Evolutionary conservation across 2,888 invertebrate genomes (phyloP).

Genomic region (Orthonychiurus folsomi): DNA sequence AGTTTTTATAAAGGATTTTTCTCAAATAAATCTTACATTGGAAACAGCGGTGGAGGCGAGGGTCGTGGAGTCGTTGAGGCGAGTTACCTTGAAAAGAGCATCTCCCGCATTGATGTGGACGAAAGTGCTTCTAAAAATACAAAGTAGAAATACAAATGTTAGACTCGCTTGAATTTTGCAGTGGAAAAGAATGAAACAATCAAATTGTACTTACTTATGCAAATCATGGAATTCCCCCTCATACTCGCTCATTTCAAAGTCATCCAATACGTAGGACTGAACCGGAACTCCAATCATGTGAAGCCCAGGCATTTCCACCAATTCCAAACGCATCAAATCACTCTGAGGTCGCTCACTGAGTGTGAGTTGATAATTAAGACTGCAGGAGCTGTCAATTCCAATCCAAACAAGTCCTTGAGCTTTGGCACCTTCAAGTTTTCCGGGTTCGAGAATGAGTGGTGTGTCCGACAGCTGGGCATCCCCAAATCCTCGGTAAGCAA

Average conservation of each 20-base stretch:
- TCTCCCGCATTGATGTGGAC: slow-evolving; percentile 40
- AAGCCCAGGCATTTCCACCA: slow-evolving; percentile 39
- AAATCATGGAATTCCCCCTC: slow-evolving; percentile 38
- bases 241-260: slow-evolving; percentile 39
- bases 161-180: background rate
- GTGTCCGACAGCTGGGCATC: slow-evolving; percentile 47
- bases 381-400: slow-evolving; percentile 38
- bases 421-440: slow-evolving; percentile 21
- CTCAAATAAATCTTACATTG: slow-evolving; percentile 34
- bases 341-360: slow-evolving; percentile 39
- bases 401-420: slow-evolving; percentile 40
- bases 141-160: slow-evolving; percentile 14
- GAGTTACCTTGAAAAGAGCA: slow-evolving; percentile 39
- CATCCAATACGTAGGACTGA: slow-evolving; percentile 33
- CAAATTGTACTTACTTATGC: slow-evolving; percentile 35
- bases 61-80: slow-evolving; percentile 37
- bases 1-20: too few species aligned
- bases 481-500: slow-evolving; percentile 62
- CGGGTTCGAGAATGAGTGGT: slow-evolving; percentile 37
- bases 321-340: slow-evolving; percentile 37
- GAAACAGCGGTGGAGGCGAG: slow-evolving; percentile 36
- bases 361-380: slow-evolving; percentile 38
- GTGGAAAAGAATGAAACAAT: background rate
- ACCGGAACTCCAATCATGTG: slow-evolving; percentile 39
- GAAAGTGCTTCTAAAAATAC: slow-evolving; percentile 28